Evolutionary conservation across 2,888 invertebrate species (phyloP).

Genomic region (Drosophila mulleri): DNA sequence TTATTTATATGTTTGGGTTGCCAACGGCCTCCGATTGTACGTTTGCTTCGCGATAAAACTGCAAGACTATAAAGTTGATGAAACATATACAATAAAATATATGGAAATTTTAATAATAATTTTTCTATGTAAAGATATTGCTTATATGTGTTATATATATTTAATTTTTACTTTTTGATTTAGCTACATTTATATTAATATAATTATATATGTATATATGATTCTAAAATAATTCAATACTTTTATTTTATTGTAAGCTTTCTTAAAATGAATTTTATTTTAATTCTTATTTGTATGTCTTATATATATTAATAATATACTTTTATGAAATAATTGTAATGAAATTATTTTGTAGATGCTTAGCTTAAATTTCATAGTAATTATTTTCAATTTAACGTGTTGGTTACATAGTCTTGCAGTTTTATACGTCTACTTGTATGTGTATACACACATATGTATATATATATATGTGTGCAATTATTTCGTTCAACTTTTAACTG

Average conservation of each 20-base stretch:
- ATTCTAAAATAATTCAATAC: too few species aligned
- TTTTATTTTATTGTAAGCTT: too few species aligned
- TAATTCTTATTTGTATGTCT: too few species aligned
- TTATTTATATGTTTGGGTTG: conserved; percentile 26
- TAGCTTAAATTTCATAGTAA: too few species aligned
- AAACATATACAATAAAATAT: too few species aligned
- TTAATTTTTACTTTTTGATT: neutral
- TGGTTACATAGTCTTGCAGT: conserved; percentile 14
- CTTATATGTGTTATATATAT: neutral
- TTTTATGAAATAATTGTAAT: too few species aligned
- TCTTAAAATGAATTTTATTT: too few species aligned
- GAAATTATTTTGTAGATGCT: neutral
- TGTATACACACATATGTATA: conserved; percentile 2
- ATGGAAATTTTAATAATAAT: too few species aligned
- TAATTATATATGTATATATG: too few species aligned
- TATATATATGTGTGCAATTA: neutral
- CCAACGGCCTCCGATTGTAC: conserved; percentile 5
- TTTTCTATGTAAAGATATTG: neutral
- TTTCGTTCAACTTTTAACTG: neutral
- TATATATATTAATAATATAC: too few species aligned
- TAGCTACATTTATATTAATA: too few species aligned
- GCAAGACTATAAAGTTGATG: conserved; percentile 12
- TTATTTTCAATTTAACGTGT: neutral
- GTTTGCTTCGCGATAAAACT: conserved; percentile 12
- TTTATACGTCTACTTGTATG: conserved; percentile 41